Evolutionary conservation across 2,888 invertebrate species (phyloP).

Genomic region (Sipha maydis): DNA sequence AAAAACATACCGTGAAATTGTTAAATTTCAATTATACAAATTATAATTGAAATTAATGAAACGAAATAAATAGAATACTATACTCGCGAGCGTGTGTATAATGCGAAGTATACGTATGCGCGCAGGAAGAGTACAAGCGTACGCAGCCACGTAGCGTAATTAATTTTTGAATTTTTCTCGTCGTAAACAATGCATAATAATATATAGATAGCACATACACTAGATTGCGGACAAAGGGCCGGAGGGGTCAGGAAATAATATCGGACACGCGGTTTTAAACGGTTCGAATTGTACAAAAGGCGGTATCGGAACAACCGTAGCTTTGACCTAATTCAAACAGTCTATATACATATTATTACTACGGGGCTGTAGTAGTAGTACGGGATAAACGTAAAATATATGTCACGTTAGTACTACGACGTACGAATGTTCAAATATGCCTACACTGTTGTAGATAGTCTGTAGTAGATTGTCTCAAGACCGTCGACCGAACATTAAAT

Average conservation of each 20-base stretch:
- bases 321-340: conserved; percentile 5
- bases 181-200: conserved; percentile 23
- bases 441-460: too few species aligned
- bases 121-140: not conserved
- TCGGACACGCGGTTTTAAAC: conserved; percentile 20
- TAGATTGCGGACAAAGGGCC: not conserved
- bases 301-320: not conserved
- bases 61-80: not conserved
- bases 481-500: too few species aligned
- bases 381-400: too few species aligned
- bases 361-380: too few species aligned
- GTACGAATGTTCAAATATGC: too few species aligned
- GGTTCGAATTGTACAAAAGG: not conserved
- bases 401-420: too few species aligned
- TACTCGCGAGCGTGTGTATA: too few species aligned
- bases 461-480: too few species aligned
- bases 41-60: not conserved
- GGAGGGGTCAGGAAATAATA: not conserved
- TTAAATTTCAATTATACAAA: not conserved
- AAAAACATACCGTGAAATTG: not conserved
- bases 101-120: not conserved
- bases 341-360: not conserved
- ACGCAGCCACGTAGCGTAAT: not conserved
- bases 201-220: not conserved
- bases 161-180: conserved; percentile 11